Evolutionary conservation across 2,113 vertebrate genomes (phyloP).

Genomic region (Chaetops frenatus): DNA sequence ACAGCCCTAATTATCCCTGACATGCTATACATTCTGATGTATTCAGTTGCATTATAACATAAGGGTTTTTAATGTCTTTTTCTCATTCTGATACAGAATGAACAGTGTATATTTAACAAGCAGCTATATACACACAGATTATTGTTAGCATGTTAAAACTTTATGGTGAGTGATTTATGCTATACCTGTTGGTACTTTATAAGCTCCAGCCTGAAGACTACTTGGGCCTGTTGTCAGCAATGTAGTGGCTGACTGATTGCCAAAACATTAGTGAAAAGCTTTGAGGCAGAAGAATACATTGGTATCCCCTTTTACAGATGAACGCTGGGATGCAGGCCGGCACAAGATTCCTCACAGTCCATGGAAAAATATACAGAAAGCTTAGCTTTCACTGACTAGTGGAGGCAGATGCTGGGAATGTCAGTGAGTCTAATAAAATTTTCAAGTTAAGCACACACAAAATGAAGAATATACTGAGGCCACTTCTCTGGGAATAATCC

Average conservation of each 20-base stretch:
- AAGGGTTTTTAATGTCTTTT: neutral
- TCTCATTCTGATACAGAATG: neutral
- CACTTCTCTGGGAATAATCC: neutral
- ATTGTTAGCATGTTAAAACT: neutral
- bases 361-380: neutral
- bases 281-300: neutral
- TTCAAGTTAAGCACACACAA: neutral
- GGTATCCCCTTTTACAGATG: neutral
- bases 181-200: neutral
- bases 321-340: neutral
- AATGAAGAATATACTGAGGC: neutral
- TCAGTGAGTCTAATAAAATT: neutral
- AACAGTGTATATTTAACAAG: neutral
- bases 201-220: neutral
- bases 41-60: neutral
- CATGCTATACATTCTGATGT: neutral
- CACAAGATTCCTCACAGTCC: neutral
- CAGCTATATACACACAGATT: neutral
- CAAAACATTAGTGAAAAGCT: neutral
- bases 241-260: neutral
- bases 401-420: neutral
- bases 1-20: neutral
- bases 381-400: neutral
- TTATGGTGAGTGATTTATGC: neutral
- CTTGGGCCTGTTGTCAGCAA: neutral